A percentile compares a stretch with the other conserved stretches of the same genome.
These are phyloP conservation scores for Cricetomys ansorgei DNA, from an alignment of 2,113 vertebrate genomes.

Conservation along the genomic window DNA sequence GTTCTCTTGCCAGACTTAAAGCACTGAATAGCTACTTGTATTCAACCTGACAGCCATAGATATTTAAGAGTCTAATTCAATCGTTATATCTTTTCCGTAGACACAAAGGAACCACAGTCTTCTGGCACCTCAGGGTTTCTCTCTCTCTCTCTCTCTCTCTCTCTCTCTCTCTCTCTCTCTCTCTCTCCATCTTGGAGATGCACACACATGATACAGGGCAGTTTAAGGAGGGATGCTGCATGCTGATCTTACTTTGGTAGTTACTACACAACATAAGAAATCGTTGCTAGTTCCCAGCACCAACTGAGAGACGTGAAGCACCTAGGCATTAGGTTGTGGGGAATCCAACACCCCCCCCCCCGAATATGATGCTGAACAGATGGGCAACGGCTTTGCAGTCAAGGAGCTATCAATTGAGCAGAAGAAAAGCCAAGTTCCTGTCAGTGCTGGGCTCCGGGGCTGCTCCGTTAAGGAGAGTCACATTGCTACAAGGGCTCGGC, in stretches of 20 bases:
- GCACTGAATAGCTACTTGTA: constrained; percentile 52
- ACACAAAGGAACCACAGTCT: constrained; percentile 49
- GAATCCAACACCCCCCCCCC: not conserved
- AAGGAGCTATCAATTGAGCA: constrained; percentile 15
- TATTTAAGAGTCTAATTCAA: constrained; percentile 67
- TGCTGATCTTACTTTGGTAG: not conserved
- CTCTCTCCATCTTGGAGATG: not conserved
- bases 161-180: not conserved
- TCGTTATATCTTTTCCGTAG: constrained; percentile 49
- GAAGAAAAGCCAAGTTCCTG: constrained; percentile 26
- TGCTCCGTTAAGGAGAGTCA: not conserved
- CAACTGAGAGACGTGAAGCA: not conserved
- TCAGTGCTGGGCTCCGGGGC: not conserved
- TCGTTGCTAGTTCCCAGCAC: not conserved
- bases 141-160: not conserved
- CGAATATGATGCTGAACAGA: constrained; percentile 29
- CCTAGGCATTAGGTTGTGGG: not conserved
- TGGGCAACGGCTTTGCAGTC: constrained; percentile 5
- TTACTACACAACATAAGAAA: not conserved
- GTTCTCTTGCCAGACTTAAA: constrained; percentile 55
- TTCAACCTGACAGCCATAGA: constrained; percentile 65
- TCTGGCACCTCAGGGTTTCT: not conserved
- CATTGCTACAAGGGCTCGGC: not conserved
- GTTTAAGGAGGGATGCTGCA: not conserved
- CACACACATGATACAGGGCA: not conserved